Percentiles rank a stretch among this genome's conserved stretches.
Evolutionary conservation across 2,888 invertebrate species (phyloP).

Genomic region (Hydrotaea cyrtoneurina): DNA sequence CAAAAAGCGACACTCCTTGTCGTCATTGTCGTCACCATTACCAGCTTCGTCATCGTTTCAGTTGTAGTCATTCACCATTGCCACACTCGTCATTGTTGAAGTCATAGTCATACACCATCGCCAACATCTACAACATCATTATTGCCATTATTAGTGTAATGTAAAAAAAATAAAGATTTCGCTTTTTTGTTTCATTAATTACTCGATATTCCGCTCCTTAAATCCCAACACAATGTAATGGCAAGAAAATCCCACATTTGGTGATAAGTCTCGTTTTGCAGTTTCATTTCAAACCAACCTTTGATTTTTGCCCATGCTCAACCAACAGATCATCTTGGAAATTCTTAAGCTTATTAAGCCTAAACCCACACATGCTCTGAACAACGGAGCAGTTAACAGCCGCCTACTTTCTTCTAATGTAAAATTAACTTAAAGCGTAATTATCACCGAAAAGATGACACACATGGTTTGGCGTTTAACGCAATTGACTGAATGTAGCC

Average conservation of each 20-base stretch:
- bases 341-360: slow-evolving; percentile 6
- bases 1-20: slow-evolving; percentile 11
- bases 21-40: background rate
- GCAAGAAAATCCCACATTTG: no score
- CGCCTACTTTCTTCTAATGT: slow-evolving; percentile 53
- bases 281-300: slow-evolving; percentile 12
- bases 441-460: slow-evolving; percentile 36
- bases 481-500: slow-evolving; percentile 26
- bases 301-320: background rate
- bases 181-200: slow-evolving; percentile 15
- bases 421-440: background rate
- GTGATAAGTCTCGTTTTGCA: no score
- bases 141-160: background rate
- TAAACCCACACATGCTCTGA: slow-evolving; percentile 36
- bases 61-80: background rate
- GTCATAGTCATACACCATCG: no score
- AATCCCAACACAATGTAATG: background rate
- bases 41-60: background rate
- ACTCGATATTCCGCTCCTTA: background rate
- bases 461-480: slow-evolving; percentile 16
- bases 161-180: background rate
- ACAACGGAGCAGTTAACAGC: background rate
- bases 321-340: background rate
- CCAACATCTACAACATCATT: no score
- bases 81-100: background rate